These are phyloP conservation scores for Drosophila kepulauana DNA, from an alignment of 1,140 invertebrate species.

Conservation along the genomic window DNA sequence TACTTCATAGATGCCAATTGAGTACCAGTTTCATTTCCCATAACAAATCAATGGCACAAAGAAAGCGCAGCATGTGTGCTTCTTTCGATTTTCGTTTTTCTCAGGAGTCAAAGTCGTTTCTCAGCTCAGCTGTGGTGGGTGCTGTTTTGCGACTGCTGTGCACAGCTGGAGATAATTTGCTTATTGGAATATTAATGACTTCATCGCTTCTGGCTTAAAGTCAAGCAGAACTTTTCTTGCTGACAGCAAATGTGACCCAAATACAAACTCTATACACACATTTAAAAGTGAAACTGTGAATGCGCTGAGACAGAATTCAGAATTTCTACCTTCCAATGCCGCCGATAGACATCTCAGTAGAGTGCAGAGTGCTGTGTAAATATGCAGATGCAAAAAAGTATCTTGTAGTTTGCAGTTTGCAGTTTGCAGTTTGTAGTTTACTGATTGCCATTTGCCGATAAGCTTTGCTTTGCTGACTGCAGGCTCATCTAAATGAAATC, in stretches of 20 bases:
- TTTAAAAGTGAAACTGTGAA: constrained; percentile 72
- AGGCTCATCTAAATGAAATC: constrained; percentile 75
- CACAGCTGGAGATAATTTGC: constrained; percentile 56
- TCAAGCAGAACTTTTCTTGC: constrained; percentile 8
- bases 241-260: constrained; percentile 57
- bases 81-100: not conserved
- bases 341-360: constrained; percentile 68
- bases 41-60: constrained; percentile 18
- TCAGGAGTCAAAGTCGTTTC: too few species aligned
- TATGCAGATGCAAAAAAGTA: constrained; percentile 69
- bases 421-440: constrained; percentile 48
- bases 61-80: constrained; percentile 28
- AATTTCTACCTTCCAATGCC: constrained; percentile 67
- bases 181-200: constrained; percentile 33
- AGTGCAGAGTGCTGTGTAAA: constrained; percentile 43
- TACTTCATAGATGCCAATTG: not conserved
- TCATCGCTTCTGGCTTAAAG: constrained; percentile 47
- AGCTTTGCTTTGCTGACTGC: constrained; percentile 29
- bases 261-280: not conserved
- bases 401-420: constrained; percentile 44
- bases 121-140: constrained; percentile 5
- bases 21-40: constrained; percentile 17
- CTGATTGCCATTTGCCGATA: constrained; percentile 76
- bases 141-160: constrained; percentile 9
- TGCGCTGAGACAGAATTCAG: constrained; percentile 27